Conservation (phyloP, 2,113 vertebrate species). For the Catharus fuscescens region DNA sequence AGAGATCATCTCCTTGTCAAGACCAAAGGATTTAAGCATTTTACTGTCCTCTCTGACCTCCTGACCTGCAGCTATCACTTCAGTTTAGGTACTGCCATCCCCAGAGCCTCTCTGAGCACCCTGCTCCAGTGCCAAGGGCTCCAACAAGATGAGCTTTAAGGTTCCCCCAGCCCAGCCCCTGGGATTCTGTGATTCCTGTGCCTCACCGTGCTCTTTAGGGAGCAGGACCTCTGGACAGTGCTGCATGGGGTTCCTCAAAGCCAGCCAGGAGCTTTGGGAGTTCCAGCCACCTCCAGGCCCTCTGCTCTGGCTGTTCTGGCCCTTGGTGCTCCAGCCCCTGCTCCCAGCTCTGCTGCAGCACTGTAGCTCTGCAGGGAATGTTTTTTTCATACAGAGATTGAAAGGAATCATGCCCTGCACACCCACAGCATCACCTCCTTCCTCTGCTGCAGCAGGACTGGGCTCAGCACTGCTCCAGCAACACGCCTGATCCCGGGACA, state of each 20-base stretch:
- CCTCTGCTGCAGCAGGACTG: not conserved
- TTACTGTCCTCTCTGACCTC: not conserved
- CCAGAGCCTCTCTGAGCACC: not conserved
- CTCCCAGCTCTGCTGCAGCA: not conserved
- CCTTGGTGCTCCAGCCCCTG: not conserved
- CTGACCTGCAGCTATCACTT: not conserved
- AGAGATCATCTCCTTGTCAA: not conserved
- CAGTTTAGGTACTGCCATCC: not conserved
- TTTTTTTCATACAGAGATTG: not conserved
- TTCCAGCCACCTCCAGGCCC: not conserved
- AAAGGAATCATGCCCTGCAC: not conserved
- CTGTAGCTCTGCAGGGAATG: fast-evolving
- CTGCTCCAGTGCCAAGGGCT: not conserved
- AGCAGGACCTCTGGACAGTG: not conserved
- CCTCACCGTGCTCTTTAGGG: fast-evolving
- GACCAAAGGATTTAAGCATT: not conserved
- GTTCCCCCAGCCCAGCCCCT: not conserved
- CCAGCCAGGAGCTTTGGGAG: not conserved
- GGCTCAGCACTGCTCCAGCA: not conserved
- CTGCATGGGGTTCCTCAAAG: fast-evolving
- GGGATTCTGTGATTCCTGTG: not conserved
- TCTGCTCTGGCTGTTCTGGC: not conserved
- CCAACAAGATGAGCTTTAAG: not conserved
- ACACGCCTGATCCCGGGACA: not conserved
- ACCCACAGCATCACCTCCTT: not conserved